Evolutionary conservation across 2,113 vertebrate genomes (phyloP).

Genomic region (Eupsittula cactorum): DNA sequence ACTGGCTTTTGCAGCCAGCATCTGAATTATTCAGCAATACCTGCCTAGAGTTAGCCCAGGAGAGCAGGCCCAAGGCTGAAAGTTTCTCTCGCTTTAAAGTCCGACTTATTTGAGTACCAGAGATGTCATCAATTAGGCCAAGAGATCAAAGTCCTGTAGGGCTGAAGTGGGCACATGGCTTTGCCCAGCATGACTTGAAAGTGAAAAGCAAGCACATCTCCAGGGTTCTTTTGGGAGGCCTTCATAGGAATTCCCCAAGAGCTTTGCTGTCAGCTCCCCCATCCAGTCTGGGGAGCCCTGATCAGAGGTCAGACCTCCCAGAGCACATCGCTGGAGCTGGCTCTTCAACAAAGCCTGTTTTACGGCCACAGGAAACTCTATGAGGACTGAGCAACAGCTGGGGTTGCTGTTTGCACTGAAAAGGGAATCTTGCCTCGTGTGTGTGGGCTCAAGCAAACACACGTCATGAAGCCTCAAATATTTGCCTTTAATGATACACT

Average conservation of each 20-base stretch:
- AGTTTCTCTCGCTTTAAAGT: neutral
- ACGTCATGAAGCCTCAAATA: neutral
- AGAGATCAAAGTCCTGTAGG: neutral
- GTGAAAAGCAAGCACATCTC: neutral
- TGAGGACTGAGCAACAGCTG: neutral
- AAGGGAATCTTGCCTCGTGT: neutral
- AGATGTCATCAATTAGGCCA: neutral
- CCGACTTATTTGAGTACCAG: neutral
- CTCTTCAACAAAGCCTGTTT: neutral
- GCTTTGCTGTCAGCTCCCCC: neutral
- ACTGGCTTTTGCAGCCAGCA: neutral
- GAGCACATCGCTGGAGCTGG: rapidly evolving
- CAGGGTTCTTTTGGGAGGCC: neutral
- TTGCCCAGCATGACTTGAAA: neutral
- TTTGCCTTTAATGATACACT: neutral
- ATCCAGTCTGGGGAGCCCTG: neutral
- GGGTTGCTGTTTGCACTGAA: neutral
- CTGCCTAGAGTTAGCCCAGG: neutral
- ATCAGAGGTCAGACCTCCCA: neutral
- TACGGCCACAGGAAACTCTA: neutral
- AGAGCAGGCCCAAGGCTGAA: neutral
- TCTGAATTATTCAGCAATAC: constrained; percentile 36
- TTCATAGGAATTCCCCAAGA: neutral
- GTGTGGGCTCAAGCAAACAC: neutral
- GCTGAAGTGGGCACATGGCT: neutral